Base-by-base conservation (phyloP, 2,888 invertebrate species). In the Erynnis tages region DNA sequence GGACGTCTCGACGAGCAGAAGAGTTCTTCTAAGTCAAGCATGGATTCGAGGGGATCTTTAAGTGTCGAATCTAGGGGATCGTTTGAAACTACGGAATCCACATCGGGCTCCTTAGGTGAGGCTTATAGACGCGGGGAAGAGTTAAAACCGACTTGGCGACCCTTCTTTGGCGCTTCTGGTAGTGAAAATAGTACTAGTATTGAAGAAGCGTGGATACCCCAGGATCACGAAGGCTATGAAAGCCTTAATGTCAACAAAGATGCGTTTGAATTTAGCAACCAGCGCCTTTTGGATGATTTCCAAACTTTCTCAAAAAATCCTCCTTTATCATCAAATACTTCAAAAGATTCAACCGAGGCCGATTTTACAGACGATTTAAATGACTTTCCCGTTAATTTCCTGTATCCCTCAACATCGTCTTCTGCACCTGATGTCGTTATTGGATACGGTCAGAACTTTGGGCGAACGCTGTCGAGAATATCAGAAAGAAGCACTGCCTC, bases 401-500 rank as follows among this genome's bases (percentile, higher is more conserved):
- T 93, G 21, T 95, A 95, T 76, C 94, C 95, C 61, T 91, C 92
- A 50, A 87, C 91, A 5, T 91, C 92, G 13, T 90, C 92, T 14
- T 89, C 91, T 2, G 91, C 92, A 62, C 90, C 93, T 0, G 95
- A 94, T 69, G 92, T 94, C 37, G 90, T 94, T 41, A 91, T 92
- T 38, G 93, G 93, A 5, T 94, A 94, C 66, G 94, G 93, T 4
- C 91, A 93, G 54, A 93, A 93, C 35, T 96, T 95, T 79, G 93
- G 93, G 0, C 91, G 96, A 34, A 96, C 96, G 0, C 87, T 96
- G 19, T 96, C 96, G 0, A 90, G 96, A 57, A 97, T 97, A 70
- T 96, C 96, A 0, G 97, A 97, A 80, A 91, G 96, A 34, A 96
- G 96, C 61, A 96, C 96, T 6, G 95, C 96, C 7, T 96, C 96